These are phyloP conservation scores for Drosophila lacicola DNA, from an alignment of 2,888 invertebrate species.

Conservation along the genomic window DNA sequence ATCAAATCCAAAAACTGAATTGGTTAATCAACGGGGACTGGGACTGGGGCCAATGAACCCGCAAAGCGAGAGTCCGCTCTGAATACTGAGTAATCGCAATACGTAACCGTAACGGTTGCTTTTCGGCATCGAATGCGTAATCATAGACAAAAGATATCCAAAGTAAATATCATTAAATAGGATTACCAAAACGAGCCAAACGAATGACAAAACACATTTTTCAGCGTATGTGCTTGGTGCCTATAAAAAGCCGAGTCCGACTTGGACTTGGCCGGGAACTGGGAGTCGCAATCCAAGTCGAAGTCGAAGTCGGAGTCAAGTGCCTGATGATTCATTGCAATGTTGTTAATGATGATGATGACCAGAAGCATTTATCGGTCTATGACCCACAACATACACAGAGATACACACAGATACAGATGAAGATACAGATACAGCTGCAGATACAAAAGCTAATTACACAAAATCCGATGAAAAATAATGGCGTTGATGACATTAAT, in stretches of 20 bases:
- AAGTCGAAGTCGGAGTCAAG: slow-evolving; percentile 2
- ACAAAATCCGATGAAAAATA: slow-evolving; percentile 54
- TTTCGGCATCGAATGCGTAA: slow-evolving; percentile 62
- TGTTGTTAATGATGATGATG: slow-evolving; percentile 68
- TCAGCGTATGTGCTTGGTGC: slow-evolving; percentile 15
- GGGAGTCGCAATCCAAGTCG: neutral
- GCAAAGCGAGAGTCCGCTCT: slow-evolving; percentile 17
- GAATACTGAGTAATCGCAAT: slow-evolving; percentile 57
- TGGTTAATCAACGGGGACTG: slow-evolving; percentile 6
- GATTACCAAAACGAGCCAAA: slow-evolving; percentile 69
- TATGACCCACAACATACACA: slow-evolving; percentile 50
- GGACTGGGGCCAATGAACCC: slow-evolving; percentile 54
- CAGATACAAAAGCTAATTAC: slow-evolving; percentile 66
- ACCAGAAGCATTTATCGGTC: slow-evolving; percentile 74
- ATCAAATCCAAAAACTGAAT: slow-evolving; percentile 12
- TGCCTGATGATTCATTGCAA: slow-evolving; percentile 42
- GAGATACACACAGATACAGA: slow-evolving; percentile 1
- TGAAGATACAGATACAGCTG: slow-evolving; percentile 1
- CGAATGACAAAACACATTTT: slow-evolving; percentile 52
- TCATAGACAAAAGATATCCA: slow-evolving; percentile 42
- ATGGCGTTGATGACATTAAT: slow-evolving; percentile 73
- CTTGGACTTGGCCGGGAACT: slow-evolving; percentile 23
- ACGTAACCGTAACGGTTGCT: slow-evolving; percentile 66
- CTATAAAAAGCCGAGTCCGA: slow-evolving; percentile 45
- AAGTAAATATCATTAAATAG: slow-evolving; percentile 75